Base-by-base conservation (phyloP, 2,888 invertebrate genomes). In the Microplitis manilae region DNA sequence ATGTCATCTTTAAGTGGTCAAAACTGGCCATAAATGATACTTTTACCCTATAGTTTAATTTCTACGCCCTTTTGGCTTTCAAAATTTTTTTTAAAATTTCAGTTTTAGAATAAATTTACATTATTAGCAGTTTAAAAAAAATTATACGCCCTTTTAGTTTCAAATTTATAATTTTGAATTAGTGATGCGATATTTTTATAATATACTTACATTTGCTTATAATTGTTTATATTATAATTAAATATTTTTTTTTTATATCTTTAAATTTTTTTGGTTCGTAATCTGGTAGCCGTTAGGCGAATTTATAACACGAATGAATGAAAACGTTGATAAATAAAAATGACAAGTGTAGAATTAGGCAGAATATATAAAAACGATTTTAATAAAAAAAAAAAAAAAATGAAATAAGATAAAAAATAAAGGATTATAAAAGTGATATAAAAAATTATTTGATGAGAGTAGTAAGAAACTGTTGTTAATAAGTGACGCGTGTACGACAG, bases 401-500 rank as follows among this genome's bases (percentile, higher is more conserved):
- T 59, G 39, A 77, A 74, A 62, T 15, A n/a, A n/a, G 65, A 61
- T 71, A 15, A 61, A 62, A 74, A 75, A 62, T 61, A 75, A 79
- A 64, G 40, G 40, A 71, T 76, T 61, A 67, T 50, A 74, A 68
- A 76, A 65, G 68, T 73, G 60, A 64, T 60, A 41, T 60, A 73
- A 70, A 78, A 76, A 74, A 73, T 65, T 40, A 20, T 70, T 64
- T 71, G 71, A 65, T 62, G 67, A 71, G 83, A 80, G 82, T 80
- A 81, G 81, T 82, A 84, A 85, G 85, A 85, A 84, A 84, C 85
- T 84, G 85, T 85, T 84, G 87, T 87, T 86, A 86, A 85, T 85
- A 85, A 85, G 84, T 86, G 87, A 88, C 88, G 88, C 88, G 88
- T 88, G 88, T 88, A 86, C 85, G 86, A 85, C 88, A 88, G 87